phyloP scores from a whole-genome alignment of 2,888 invertebrate genomes.

The Aspidapion aeneum region DNA sequence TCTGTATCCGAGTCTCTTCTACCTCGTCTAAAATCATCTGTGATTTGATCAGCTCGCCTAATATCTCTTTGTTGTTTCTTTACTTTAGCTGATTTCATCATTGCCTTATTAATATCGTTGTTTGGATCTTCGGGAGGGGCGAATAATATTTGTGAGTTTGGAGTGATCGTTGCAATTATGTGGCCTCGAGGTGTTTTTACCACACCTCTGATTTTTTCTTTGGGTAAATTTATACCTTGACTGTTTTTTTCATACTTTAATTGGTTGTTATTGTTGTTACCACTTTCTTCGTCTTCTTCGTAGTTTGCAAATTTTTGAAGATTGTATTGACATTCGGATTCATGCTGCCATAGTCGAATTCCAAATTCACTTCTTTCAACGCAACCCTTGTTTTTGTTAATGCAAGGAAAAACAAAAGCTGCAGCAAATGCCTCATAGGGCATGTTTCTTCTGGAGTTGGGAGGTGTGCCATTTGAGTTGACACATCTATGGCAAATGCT shows the following conservation, averaged over 20 bases:
- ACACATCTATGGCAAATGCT: constrained; percentile 43
- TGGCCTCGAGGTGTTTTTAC: constrained; percentile 43
- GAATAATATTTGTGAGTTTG: constrained; percentile 27
- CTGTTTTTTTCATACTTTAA: not conserved
- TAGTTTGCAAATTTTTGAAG: constrained; percentile 26
- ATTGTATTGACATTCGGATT: constrained; percentile 38
- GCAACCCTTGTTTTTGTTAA: constrained; percentile 35
- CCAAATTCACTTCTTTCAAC: constrained; percentile 36
- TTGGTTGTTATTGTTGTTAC: too few relatives aligned
- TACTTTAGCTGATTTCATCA: constrained; percentile 28
- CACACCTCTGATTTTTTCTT: constrained; percentile 35
- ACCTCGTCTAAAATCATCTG: constrained; percentile 5
- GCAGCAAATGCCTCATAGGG: constrained; percentile 39
- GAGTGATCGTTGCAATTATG: constrained; percentile 29
- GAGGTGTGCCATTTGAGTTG: constrained; percentile 34
- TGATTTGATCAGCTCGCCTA: constrained; percentile 22
- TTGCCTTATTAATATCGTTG: constrained; percentile 26
- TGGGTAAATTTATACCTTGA: not conserved
- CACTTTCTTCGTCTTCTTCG: constrained; percentile 9
- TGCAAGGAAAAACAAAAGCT: constrained; percentile 41
- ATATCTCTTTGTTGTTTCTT: constrained; percentile 31
- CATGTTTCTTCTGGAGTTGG: constrained; percentile 33
- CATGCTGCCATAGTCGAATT: constrained; percentile 36
- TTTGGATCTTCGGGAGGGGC: constrained; percentile 31
- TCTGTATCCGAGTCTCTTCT: constrained; percentile 19